These are phyloP conservation scores for Enteromius unitaeniatus DNA, from an alignment of 2,797 vertebrate genomes.

Conservation along the genomic window DNA sequence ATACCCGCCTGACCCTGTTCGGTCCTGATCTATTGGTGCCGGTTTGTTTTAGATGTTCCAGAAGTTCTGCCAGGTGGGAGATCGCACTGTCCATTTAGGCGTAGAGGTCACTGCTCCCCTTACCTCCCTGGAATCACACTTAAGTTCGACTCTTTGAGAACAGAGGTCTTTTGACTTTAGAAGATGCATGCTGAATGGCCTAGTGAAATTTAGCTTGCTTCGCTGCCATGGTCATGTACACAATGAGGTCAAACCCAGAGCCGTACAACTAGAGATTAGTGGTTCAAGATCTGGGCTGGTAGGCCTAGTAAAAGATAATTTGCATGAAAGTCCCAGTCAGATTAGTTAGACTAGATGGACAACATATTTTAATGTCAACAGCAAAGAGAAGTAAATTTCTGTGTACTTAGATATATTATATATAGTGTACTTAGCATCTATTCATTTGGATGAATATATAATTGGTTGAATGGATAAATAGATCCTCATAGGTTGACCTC, in stretches of 20 bases:
- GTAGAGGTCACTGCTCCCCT: conserved; percentile 39
- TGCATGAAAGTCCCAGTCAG: neutral
- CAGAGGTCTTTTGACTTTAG: conserved; percentile 19
- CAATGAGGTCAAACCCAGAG: neutral
- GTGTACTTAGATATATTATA: neutral
- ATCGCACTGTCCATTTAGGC: conserved; percentile 45
- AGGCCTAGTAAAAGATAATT: neutral
- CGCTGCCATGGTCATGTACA: neutral
- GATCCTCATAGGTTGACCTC: neutral
- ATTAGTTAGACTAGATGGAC: neutral
- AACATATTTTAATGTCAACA: neutral
- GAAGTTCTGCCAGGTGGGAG: conserved; percentile 48
- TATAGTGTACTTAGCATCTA: neutral
- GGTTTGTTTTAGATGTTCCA: conserved; percentile 67
- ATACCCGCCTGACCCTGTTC: conserved; percentile 28
- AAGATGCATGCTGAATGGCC: conserved; percentile 2
- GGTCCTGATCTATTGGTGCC: conserved; percentile 45
- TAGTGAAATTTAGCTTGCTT: neutral
- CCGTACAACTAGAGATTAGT: neutral
- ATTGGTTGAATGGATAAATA: neutral
- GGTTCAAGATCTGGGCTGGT: neutral
- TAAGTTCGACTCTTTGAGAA: conserved; percentile 19
- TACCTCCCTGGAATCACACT: conserved; percentile 40
- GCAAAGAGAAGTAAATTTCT: neutral
- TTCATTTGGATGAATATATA: neutral